phyloP scores from a whole-genome alignment of 1,140 invertebrate species.

The Drosophila murphyi region DNA sequence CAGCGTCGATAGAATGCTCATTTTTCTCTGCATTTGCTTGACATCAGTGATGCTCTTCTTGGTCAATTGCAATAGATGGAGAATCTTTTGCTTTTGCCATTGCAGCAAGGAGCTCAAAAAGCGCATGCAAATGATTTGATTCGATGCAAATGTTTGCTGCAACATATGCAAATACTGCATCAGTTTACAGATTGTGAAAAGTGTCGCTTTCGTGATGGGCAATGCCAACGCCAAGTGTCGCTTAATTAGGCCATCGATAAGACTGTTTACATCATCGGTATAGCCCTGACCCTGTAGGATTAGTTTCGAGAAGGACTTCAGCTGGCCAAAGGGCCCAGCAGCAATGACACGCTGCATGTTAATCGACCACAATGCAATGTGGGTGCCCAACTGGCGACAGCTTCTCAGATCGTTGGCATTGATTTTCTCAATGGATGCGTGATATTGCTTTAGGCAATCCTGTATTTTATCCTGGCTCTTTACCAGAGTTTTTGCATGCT shows the following conservation, averaged over 20 bases:
- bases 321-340: conserved; percentile 47
- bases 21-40: conserved; percentile 58
- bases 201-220: conserved; percentile 36
- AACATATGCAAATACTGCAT: conserved; percentile 60
- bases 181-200: conserved; percentile 53
- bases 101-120: conserved; percentile 49
- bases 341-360: conserved; percentile 39
- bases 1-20: conserved; percentile 53
- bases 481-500: conserved; percentile 55
- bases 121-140: conserved; percentile 53
- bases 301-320: conserved; percentile 55
- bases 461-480: conserved; percentile 29
- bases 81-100: conserved; percentile 65
- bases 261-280: conserved; percentile 39
- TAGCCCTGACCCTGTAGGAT: conserved; percentile 50
- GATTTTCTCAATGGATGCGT: conserved; percentile 45
- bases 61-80: conserved; percentile 82
- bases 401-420: conserved; percentile 35
- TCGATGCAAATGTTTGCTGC: conserved; percentile 63
- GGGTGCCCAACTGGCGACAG: conserved; percentile 59
- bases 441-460: conserved; percentile 26
- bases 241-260: conserved; percentile 52
- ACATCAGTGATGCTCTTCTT: conserved; percentile 85
- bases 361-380: conserved; percentile 64
- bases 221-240: conserved; percentile 45